Percentiles rank a stretch among this genome's conserved stretches.
Evolutionary conservation across 2,797 vertebrate genomes (phyloP).

Genomic region (Characodon lateralis): DNA sequence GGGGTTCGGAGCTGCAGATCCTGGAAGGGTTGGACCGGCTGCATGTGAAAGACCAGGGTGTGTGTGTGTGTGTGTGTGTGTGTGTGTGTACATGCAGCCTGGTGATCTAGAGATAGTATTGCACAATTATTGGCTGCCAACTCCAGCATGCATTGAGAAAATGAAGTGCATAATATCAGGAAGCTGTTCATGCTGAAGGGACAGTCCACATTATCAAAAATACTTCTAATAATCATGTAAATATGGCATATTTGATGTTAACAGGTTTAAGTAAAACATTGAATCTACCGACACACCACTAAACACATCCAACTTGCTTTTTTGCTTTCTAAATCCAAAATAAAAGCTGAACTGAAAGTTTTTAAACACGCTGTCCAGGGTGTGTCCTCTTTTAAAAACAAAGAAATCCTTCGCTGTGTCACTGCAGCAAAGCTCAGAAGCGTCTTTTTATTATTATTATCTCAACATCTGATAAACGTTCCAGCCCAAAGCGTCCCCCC

Average conservation of each 20-base stretch:
- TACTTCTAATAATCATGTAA: not conserved
- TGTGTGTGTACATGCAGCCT: not conserved
- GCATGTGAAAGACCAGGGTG: not conserved
- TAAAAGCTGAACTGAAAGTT: not conserved
- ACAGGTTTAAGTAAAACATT: not conserved
- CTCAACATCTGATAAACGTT: conserved; percentile 23
- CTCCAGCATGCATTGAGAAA: not conserved
- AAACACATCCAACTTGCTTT: not conserved
- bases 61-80: not conserved
- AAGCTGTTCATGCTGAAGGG: not conserved
- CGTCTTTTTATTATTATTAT: conserved; percentile 14
- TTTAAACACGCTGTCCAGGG: not conserved
- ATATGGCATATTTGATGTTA: not conserved
- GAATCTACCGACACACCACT: not conserved
- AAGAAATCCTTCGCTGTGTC: not conserved
- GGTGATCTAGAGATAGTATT: not conserved
- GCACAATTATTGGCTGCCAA: not conserved
- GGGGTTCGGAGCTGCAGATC: not conserved
- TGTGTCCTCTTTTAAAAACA: conserved; percentile 3
- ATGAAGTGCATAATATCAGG: not conserved
- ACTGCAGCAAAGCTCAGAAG: conserved; percentile 17
- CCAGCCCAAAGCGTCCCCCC: not conserved
- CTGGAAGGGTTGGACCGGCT: not conserved
- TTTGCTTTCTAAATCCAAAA: not conserved
- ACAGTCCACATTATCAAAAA: not conserved